Percentiles rank a stretch among this genome's conserved stretches.
Evolutionary conservation across 2,888 invertebrate genomes (phyloP).

Genomic region (Amiota minor): DNA sequence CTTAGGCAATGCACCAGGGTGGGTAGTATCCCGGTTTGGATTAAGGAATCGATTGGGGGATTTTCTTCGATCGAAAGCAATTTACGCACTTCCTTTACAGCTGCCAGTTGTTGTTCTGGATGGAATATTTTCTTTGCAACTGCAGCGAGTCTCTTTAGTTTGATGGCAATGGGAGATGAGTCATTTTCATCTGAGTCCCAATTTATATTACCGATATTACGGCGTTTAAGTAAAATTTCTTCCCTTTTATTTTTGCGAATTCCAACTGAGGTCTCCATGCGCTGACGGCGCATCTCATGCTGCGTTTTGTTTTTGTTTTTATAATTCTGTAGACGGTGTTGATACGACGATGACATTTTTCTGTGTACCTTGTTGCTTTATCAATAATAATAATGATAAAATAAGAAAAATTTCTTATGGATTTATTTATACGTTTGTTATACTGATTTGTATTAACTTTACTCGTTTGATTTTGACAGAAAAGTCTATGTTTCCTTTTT

Average conservation of each 20-base stretch:
- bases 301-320: conserved; percentile 99
- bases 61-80: conserved; percentile 97
- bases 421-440: neutral
- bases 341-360: conserved; percentile 69
- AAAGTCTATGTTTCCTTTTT: neutral
- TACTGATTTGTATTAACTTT: neutral
- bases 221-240: conserved; percentile 95
- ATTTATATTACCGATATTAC: conserved; percentile 94
- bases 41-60: conserved; percentile 97
- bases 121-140: conserved; percentile 88
- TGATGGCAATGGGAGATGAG: conserved; percentile 79
- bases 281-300: conserved; percentile 97
- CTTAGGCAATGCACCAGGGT: conserved; percentile 93
- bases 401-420: neutral
- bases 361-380: conserved; percentile 40
- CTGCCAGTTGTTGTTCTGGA: conserved; percentile 87
- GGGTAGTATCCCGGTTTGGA: conserved; percentile 94
- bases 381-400: conserved; percentile 33
- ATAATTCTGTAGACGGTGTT: conserved; percentile 90
- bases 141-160: conserved; percentile 87
- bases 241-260: conserved; percentile 98
- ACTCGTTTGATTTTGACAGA: neutral
- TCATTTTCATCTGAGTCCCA: conserved; percentile 86
- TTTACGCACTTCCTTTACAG: conserved; percentile 96
- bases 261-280: conserved; percentile 97